Evolutionary conservation across 1,140 invertebrate genomes (phyloP).

Genomic region (Aleiodes sp.): DNA sequence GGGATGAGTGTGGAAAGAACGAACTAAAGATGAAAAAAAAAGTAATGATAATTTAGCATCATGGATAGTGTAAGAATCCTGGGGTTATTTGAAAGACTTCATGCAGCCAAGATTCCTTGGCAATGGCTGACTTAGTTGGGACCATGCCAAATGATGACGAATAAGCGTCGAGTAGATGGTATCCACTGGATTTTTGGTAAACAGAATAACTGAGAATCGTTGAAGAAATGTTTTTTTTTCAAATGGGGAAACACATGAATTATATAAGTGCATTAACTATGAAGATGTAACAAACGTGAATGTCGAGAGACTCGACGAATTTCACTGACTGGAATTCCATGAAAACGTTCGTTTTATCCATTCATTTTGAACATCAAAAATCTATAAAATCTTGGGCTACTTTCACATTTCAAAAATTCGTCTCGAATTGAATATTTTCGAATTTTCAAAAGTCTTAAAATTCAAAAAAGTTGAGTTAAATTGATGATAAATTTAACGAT

Average conservation of each 20-base stretch:
- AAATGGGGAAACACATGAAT: too few species aligned
- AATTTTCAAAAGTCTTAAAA: conserved; percentile 11
- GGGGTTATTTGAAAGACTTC: conserved; percentile 29
- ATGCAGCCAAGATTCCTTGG: conserved; percentile 52
- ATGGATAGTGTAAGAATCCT: conserved; percentile 30
- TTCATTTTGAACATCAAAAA: too few species aligned
- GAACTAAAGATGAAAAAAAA: background rate
- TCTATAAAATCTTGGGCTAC: background rate
- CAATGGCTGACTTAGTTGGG: conserved; percentile 55
- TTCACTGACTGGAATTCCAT: too few species aligned
- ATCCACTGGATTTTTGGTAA: conserved; percentile 17
- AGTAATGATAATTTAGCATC: background rate
- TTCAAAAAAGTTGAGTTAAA: background rate
- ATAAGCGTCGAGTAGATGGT: conserved; percentile 31
- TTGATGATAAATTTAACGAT: background rate
- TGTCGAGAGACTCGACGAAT: too few species aligned
- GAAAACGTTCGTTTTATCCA: too few species aligned
- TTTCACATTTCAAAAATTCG: conserved; percentile 18
- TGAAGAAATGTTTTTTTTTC: too few species aligned
- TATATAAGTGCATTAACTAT: too few species aligned
- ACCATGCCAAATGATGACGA: conserved; percentile 58
- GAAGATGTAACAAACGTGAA: too few species aligned
- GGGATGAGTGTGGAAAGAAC: background rate
- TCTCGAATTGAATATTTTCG: conserved; percentile 38
- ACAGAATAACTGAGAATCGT: conserved; percentile 10